phyloP scores from a whole-genome alignment of 2,113 vertebrate species.

The Xenotilapia leptura region DNA sequence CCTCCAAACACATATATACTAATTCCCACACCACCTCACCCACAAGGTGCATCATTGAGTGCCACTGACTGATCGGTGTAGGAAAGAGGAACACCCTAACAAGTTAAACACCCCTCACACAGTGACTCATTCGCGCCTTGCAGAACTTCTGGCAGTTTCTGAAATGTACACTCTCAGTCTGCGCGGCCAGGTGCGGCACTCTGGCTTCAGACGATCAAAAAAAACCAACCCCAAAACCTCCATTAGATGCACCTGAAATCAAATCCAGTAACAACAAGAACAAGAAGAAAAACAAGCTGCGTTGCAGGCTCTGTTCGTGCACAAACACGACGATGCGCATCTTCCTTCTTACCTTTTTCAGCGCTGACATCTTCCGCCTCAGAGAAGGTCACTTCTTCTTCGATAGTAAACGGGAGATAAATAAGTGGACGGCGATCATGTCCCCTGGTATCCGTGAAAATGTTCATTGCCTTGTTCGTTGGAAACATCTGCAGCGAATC shows the following conservation, averaged over 20 bases:
- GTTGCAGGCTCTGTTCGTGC: background rate
- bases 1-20: background rate
- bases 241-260: background rate
- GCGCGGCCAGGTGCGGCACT: background rate
- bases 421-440: conserved; percentile 16
- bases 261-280: background rate
- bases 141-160: conserved; percentile 26
- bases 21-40: background rate
- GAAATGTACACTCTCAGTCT: background rate
- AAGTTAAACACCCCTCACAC: background rate
- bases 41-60: background rate
- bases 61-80: background rate
- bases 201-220: background rate
- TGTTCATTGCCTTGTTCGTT: background rate
- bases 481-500: conserved; percentile 24
- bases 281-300: background rate
- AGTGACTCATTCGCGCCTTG: conserved; percentile 13
- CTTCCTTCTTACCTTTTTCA: conserved; percentile 51
- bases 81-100: background rate
- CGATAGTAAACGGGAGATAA: conserved; percentile 6
- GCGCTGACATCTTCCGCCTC: conserved; percentile 56
- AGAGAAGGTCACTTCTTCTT: conserved; percentile 52
- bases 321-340: background rate
- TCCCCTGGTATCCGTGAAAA: conserved; percentile 16
- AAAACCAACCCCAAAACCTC: background rate